phyloP scores from a whole-genome alignment of 2,113 vertebrate species.

The Helogale parvula region DNA sequence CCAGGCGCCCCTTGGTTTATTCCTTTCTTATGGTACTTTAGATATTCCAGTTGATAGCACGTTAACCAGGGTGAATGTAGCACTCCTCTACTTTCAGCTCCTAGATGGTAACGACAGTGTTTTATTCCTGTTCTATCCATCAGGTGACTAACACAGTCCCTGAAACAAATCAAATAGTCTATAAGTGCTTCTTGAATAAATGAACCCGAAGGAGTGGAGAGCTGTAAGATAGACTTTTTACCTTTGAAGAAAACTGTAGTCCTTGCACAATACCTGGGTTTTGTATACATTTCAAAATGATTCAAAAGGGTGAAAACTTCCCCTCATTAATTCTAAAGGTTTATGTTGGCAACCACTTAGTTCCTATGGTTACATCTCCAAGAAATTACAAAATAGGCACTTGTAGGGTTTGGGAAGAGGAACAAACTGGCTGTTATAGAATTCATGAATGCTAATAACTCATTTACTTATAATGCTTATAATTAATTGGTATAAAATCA shows the following conservation, averaged over 20 bases:
- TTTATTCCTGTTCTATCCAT: slow-evolving; percentile 17
- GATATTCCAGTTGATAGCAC: not conserved
- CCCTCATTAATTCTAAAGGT: slow-evolving; percentile 82
- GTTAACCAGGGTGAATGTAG: not conserved
- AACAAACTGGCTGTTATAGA: slow-evolving; percentile 84
- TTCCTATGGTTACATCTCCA: slow-evolving; percentile 85
- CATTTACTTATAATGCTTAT: slow-evolving; percentile 86
- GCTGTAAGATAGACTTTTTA: slow-evolving; percentile 42
- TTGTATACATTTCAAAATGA: slow-evolving; percentile 71
- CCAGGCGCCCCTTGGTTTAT: not conserved
- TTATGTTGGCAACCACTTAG: slow-evolving; percentile 84
- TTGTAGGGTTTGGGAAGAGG: slow-evolving; percentile 82
- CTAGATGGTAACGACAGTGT: not conserved
- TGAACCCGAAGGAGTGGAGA: not conserved
- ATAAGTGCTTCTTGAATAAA: slow-evolving; percentile 35
- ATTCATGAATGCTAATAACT: slow-evolving; percentile 88
- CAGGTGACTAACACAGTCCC: not conserved
- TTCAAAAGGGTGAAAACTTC: slow-evolving; percentile 80
- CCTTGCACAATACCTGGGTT: slow-evolving; percentile 56
- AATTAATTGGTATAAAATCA: slow-evolving; percentile 86
- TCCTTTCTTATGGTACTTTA: not conserved
- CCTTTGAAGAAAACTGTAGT: slow-evolving; percentile 51
- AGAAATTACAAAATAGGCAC: slow-evolving; percentile 84
- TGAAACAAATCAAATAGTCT: not conserved
- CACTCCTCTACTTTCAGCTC: not conserved